Conservation (phyloP, 2,113 vertebrate genomes). For the Dromiciops gliroides region DNA sequence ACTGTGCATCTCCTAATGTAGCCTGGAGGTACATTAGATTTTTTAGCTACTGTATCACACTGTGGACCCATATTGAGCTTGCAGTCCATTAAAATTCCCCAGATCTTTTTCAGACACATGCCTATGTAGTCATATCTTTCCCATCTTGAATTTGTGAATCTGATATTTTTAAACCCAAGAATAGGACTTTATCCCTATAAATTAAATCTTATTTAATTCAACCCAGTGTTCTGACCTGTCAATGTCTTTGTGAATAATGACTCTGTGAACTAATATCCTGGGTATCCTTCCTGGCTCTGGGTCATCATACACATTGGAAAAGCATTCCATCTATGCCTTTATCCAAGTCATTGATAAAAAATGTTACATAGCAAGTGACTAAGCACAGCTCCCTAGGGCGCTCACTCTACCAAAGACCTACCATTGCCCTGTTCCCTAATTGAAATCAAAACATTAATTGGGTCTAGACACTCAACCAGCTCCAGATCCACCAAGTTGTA, state of each 20-base stretch:
- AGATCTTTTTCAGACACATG: neutral
- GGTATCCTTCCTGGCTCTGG: neutral
- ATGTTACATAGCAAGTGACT: neutral
- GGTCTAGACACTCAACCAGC: neutral
- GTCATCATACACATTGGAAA: neutral
- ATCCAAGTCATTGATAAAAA: neutral
- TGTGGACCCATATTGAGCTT: neutral
- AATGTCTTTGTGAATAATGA: neutral
- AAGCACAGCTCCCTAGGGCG: neutral
- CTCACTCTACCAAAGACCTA: neutral
- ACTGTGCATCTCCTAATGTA: neutral
- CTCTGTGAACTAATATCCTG: neutral
- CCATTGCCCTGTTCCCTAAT: neutral
- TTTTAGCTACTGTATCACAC: neutral
- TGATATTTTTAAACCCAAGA: neutral
- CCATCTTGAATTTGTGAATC: neutral
- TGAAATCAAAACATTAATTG: neutral
- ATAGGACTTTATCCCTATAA: neutral
- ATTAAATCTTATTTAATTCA: neutral
- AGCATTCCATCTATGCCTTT: neutral
- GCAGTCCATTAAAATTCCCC: neutral
- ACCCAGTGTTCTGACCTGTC: neutral
- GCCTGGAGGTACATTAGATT: neutral
- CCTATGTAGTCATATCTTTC: neutral
- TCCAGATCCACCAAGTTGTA: neutral